Percentiles rank a stretch among this genome's conserved stretches.
phyloP scores from a whole-genome alignment of 2,797 vertebrate genomes.

The Poeciliopsis turneri region DNA sequence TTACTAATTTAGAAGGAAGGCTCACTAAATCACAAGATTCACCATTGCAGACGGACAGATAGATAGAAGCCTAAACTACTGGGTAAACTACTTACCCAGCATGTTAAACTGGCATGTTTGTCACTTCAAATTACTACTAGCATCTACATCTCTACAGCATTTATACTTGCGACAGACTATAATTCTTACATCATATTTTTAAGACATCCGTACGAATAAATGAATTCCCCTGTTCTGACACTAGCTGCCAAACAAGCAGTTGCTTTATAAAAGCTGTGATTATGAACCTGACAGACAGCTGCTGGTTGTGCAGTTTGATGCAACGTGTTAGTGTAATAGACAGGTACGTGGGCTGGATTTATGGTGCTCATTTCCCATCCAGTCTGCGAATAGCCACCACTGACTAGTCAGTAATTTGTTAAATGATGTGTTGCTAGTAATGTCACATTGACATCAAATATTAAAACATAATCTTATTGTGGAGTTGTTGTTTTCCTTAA shows the following conservation, averaged over 20 bases:
- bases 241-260: not conserved
- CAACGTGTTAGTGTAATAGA: not conserved
- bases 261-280: constrained; percentile 6
- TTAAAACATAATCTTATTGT: not conserved
- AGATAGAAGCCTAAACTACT: not conserved
- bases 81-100: not conserved
- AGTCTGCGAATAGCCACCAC: not conserved
- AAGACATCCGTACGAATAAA: not conserved
- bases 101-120: not conserved
- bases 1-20: not conserved
- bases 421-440: not conserved
- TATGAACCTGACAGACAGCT: not conserved
- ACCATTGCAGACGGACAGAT: not conserved
- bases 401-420: not conserved
- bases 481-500: not conserved
- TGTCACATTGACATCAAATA: not conserved
- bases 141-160: not conserved
- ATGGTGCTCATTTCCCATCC: not conserved
- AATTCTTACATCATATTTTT: constrained; percentile 8
- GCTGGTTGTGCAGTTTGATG: constrained; percentile 5
- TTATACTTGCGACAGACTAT: not conserved
- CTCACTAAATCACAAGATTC: not conserved
- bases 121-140: not conserved
- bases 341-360: not conserved
- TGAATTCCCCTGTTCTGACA: constrained; percentile 1